Conservation (phyloP, 2,113 vertebrate genomes). For the Colinus virginianus region DNA sequence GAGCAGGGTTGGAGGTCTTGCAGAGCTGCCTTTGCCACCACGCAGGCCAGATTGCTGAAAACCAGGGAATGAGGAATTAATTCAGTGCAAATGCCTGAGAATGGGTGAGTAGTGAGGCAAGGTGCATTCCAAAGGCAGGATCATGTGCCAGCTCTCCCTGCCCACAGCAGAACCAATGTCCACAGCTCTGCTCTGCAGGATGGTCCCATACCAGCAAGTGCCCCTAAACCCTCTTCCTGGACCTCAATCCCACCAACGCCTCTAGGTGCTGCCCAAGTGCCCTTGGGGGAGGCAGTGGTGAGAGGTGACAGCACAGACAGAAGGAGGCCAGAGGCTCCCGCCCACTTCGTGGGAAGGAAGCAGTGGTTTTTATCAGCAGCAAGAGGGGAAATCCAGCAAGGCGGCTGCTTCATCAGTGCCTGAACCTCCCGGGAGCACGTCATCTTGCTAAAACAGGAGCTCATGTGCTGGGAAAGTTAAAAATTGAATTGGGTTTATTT, state of each 20-base stretch:
- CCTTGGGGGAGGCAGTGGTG: background rate
- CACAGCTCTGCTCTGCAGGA: background rate
- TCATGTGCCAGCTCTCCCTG: background rate
- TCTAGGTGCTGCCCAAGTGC: background rate
- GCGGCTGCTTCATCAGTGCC: background rate
- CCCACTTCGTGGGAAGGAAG: background rate
- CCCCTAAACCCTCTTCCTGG: background rate
- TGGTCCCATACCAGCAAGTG: background rate
- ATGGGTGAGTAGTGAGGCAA: background rate
- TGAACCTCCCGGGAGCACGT: background rate
- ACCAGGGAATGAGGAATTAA: background rate
- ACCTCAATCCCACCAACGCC: fast-evolving
- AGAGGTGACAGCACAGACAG: background rate
- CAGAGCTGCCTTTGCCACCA: background rate
- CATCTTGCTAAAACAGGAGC: background rate
- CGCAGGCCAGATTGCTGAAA: background rate
- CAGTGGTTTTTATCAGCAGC: background rate
- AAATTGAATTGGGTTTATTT: background rate
- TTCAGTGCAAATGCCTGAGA: background rate
- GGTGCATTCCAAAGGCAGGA: background rate
- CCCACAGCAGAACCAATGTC: background rate
- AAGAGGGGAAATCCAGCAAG: slow-evolving; percentile 43
- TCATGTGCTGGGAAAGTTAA: background rate
- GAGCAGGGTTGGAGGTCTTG: background rate
- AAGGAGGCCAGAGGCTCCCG: background rate